These are phyloP conservation scores for Rutilus rutilus DNA, from an alignment of 2,113 vertebrate genomes.

Conservation along the genomic window DNA sequence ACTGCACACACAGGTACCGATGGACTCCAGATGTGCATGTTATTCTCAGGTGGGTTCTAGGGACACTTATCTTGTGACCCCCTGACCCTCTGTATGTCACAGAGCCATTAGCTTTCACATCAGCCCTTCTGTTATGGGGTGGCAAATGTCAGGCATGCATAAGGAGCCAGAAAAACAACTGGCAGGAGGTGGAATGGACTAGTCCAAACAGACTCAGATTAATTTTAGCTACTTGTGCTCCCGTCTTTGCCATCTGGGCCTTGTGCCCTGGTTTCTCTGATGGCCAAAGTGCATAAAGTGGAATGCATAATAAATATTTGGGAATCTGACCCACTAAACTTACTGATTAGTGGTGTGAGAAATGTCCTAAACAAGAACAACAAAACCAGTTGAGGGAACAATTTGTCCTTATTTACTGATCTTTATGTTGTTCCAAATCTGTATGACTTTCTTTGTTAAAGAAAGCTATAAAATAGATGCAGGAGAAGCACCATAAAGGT, in stretches of 20 bases:
- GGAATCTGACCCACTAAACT: neutral
- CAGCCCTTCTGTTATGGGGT: slow-evolving; percentile 59
- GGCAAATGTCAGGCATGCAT: slow-evolving; percentile 68
- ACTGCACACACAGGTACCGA: neutral
- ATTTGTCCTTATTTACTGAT: neutral
- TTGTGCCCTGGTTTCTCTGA: slow-evolving; percentile 51
- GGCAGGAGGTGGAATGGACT: slow-evolving; percentile 62
- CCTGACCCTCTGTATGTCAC: slow-evolving; percentile 41
- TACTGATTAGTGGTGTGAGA: neutral
- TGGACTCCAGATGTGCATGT: neutral
- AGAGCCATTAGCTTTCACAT: slow-evolving; percentile 68
- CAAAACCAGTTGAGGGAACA: neutral
- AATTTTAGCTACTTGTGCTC: slow-evolving; percentile 67
- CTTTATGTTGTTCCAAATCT: neutral
- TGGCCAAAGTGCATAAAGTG: slow-evolving; percentile 29
- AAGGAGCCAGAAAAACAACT: slow-evolving; percentile 67
- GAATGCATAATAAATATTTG: neutral
- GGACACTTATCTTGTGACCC: slow-evolving; percentile 33
- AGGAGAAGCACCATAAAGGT: neutral
- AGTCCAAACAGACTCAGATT: slow-evolving; percentile 68
- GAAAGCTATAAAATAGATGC: neutral
- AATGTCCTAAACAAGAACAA: neutral
- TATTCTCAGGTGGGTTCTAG: slow-evolving; percentile 5
- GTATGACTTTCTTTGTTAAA: neutral
- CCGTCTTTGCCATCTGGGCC: slow-evolving; percentile 68